Conservation (phyloP, 2,888 invertebrate species). For the Acrobasis repandana region DNA sequence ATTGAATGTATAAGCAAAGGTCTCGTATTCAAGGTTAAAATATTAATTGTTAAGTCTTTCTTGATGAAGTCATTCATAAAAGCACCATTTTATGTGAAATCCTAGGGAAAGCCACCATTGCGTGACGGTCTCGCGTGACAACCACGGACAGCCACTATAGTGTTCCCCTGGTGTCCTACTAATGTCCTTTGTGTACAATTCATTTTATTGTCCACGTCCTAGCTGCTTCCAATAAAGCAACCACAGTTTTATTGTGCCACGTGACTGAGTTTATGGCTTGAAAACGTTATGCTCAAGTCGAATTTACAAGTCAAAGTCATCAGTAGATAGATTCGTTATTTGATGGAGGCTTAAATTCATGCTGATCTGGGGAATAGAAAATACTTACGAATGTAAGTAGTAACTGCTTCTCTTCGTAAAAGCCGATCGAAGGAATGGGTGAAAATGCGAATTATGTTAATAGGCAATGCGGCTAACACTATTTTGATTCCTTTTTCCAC, state of each 20-base stretch:
- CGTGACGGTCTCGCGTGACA: slow-evolving; percentile 72
- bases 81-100: slow-evolving; percentile 49
- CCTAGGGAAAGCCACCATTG: slow-evolving; percentile 60
- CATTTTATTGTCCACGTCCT: slow-evolving; percentile 48
- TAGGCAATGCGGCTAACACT: too few relatives aligned
- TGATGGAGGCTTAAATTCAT: too few relatives aligned
- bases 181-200: slow-evolving; percentile 60
- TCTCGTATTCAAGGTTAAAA: background rate
- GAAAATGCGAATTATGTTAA: too few relatives aligned
- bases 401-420: too few relatives aligned
- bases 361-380: too few relatives aligned
- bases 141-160: slow-evolving; percentile 48
- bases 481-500: too few relatives aligned
- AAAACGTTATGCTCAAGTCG: slow-evolving; percentile 32
- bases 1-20: background rate
- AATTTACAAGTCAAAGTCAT: slow-evolving; percentile 16
- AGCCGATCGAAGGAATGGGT: too few relatives aligned
- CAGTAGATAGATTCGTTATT: background rate
- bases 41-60: slow-evolving; percentile 24
- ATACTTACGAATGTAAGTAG: too few relatives aligned
- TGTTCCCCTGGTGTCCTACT: slow-evolving; percentile 57
- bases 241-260: slow-evolving; percentile 35
- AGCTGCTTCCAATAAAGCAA: slow-evolving; percentile 37
- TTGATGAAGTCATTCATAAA: slow-evolving; percentile 57
- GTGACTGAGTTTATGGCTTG: slow-evolving; percentile 35